Conservation (phyloP, 1,140 invertebrate species). For the Ceratina japonica region DNA sequence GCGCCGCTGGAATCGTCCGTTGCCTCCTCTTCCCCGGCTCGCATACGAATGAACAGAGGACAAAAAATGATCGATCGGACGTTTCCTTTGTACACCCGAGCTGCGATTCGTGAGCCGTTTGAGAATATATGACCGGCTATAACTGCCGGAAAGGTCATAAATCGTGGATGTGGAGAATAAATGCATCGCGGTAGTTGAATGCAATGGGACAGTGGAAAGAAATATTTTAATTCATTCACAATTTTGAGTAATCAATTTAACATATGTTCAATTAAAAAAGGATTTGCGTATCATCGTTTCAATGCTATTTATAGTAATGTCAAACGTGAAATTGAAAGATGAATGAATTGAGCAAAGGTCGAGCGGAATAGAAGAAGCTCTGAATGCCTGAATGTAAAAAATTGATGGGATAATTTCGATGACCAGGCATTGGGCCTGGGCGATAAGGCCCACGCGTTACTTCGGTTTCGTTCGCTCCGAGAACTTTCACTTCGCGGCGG, state of each 20-base stretch:
- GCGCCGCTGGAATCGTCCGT: slow-evolving; percentile 1
- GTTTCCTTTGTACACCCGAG: slow-evolving; percentile 9
- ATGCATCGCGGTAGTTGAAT: too few relatives aligned
- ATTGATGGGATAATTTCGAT: slow-evolving; percentile 14
- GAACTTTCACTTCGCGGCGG: slow-evolving; percentile 67
- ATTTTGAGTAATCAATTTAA: not conserved
- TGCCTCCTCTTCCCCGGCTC: slow-evolving; percentile 12
- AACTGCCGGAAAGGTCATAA: not conserved
- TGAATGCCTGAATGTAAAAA: not conserved
- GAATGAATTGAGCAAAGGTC: not conserved
- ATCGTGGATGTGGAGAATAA: not conserved
- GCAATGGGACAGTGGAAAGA: not conserved
- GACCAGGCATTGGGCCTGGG: not conserved
- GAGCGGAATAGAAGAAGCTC: not conserved
- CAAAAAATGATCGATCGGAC: slow-evolving; percentile 16
- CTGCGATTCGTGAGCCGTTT: not conserved
- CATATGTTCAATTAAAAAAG: not conserved
- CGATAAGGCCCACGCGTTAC: slow-evolving; percentile 31
- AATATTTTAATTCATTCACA: not conserved
- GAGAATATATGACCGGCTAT: not conserved
- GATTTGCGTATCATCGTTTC: too few relatives aligned
- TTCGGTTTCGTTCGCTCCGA: slow-evolving; percentile 39
- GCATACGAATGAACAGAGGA: slow-evolving; percentile 23
- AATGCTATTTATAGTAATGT: too few relatives aligned
- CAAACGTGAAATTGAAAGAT: not conserved